Base-by-base conservation (phyloP, 2,888 invertebrate genomes). In the Eugnorisma glareosa region DNA sequence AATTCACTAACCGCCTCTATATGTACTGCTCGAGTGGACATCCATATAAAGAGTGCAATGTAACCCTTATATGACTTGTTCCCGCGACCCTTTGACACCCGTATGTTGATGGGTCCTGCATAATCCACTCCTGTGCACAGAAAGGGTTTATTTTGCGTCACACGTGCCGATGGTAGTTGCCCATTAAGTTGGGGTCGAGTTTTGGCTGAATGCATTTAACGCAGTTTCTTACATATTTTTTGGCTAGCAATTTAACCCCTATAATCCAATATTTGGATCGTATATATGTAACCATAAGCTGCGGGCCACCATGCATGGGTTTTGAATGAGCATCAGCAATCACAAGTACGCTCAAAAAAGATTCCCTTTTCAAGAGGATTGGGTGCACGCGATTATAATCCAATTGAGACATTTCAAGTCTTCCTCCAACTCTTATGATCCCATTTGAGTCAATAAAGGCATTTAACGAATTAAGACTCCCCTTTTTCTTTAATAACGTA, bases 281-380 rank as follows among this genome's bases (percentile, higher is more conserved):
- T 15, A 45, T 18, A 18, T 45, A 45, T 13, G 45, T 67, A 4
- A 64, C 10, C 45, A 67, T 67, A 7, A 67, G 31, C 21, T 67
- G 67, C 5, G 67, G 67, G 13, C 67, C 67, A 4, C 67, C 67
- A 31, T 67, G 67, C 67, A 45, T 31, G 4, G 67, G 48, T 67
- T 67, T 67, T 5, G 2, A 5, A 67, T 67, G 67, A 4, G 67
- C 67, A 10, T 66, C 66, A n/a, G 67, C 67, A 8, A 67, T 7
- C 31, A 67, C 18, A 18, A 67, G 28, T 5, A n/a, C 51, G 2
- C 28, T 57, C 5, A 57, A 28, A 5, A 28, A 28, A 5, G 57
- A 57, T 13, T 57, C 57, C 57, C 28, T 57, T 57, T 28, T 11
- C 5, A 57, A 28, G 28, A 28, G 6, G 1, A 43, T 61, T 0